Percentiles rank a stretch among this genome's conserved stretches.
These are phyloP conservation scores for Drosophila flavopinicola DNA, from an alignment of 2,888 invertebrate genomes.

Conservation along the genomic window DNA sequence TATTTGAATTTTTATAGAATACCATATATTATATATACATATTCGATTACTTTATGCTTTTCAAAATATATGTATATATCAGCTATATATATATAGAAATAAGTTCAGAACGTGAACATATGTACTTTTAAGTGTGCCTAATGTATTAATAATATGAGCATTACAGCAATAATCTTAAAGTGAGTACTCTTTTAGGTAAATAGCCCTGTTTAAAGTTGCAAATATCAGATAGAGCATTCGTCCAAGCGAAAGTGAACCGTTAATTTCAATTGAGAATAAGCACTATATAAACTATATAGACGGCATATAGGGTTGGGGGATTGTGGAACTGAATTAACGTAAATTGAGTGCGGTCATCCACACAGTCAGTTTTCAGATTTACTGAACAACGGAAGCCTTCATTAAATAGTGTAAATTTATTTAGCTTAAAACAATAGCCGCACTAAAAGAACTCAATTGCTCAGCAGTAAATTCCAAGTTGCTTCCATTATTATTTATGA, in stretches of 20 bases:
- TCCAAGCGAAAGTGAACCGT: background rate
- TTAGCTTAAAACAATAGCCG: constrained; percentile 45
- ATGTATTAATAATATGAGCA: no score
- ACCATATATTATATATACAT: background rate
- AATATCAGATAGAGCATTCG: no score
- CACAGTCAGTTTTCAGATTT: constrained; percentile 36
- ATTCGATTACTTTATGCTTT: no score
- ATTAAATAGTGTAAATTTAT: constrained; percentile 61
- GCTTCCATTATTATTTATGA: background rate
- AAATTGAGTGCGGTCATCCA: constrained; percentile 58
- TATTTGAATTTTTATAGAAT: background rate
- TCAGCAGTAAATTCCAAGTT: background rate
- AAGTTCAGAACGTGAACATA: no score
- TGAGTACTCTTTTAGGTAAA: no score
- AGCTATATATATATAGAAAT: no score
- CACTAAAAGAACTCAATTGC: constrained; percentile 21
- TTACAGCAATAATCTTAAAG: no score
- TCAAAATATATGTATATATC: no score
- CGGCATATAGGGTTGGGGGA: background rate
- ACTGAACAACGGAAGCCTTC: constrained; percentile 64
- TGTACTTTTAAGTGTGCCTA: no score
- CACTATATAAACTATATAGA: background rate
- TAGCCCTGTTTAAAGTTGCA: no score
- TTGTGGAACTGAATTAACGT: constrained; percentile 44
- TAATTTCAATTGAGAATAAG: constrained; percentile 13